Evolutionary conservation across 2,888 invertebrate genomes (phyloP).

Genomic region (Eupithecia dodoneata): DNA sequence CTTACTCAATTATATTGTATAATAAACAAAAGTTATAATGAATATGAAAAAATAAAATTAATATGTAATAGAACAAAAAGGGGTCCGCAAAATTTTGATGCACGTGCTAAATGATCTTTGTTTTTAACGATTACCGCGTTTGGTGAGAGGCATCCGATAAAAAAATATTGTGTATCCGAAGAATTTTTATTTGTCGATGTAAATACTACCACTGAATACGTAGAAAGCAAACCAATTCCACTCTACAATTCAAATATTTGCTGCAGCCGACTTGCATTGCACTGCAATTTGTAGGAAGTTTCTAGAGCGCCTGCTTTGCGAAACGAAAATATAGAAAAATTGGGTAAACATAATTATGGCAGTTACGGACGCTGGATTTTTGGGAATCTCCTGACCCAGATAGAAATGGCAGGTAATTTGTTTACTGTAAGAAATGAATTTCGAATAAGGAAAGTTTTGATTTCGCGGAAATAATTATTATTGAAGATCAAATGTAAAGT

Average conservation of each 20-base stretch:
- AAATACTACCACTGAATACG: slow-evolving; percentile 70
- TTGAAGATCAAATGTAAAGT: slow-evolving; percentile 3
- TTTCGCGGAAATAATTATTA: slow-evolving; percentile 14
- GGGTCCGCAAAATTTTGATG: not conserved
- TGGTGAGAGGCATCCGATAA: not conserved
- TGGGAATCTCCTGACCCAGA: slow-evolving; percentile 14
- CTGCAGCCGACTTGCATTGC: slow-evolving; percentile 72
- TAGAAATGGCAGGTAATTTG: slow-evolving; percentile 11
- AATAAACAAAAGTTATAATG: not conserved
- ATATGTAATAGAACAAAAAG: not conserved
- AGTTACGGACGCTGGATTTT: slow-evolving; percentile 18
- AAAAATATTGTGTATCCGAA: slow-evolving; percentile 49
- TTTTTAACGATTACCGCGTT: not conserved
- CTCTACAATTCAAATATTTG: slow-evolving; percentile 82
- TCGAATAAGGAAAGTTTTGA: slow-evolving; percentile 2
- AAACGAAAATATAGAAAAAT: slow-evolving; percentile 53
- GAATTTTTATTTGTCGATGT: slow-evolving; percentile 74
- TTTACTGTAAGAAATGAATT: not conserved
- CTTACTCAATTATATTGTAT: not conserved
- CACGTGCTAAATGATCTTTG: slow-evolving; percentile 43
- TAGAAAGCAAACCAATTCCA: slow-evolving; percentile 79
- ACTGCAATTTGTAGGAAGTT: slow-evolving; percentile 70
- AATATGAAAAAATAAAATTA: no score
- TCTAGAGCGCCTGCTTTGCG: slow-evolving; percentile 45
- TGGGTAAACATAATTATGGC: slow-evolving; percentile 54